phyloP scores from a whole-genome alignment of 2,888 invertebrate species.

The Epirrhoe tristata region DNA sequence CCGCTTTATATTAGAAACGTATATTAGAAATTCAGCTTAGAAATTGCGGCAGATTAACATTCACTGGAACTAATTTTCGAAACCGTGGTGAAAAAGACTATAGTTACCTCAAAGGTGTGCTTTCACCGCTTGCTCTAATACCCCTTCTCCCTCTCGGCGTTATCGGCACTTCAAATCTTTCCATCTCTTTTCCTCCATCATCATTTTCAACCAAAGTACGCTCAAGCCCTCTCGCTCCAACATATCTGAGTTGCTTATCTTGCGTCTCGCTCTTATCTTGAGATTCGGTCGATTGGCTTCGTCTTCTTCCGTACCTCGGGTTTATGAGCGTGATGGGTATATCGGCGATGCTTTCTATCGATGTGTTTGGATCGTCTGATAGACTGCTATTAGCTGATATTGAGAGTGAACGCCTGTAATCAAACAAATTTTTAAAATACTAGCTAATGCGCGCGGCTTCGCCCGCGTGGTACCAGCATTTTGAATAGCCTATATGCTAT shows the following conservation, averaged over 20 bases:
- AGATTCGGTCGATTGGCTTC: conserved; percentile 17
- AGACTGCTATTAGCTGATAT: conserved; percentile 77
- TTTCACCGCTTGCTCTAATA: conserved; percentile 59
- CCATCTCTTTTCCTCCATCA: conserved; percentile 12
- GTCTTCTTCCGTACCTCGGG: conserved; percentile 63
- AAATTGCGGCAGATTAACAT: too few species aligned
- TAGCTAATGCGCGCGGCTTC: too few species aligned
- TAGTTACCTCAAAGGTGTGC: conserved; percentile 64
- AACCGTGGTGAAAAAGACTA: too few species aligned
- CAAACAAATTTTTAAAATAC: too few species aligned
- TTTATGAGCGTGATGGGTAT: conserved; percentile 75
- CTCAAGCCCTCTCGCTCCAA: conserved; percentile 11
- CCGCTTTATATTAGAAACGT: too few species aligned
- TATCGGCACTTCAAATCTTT: conserved; percentile 51
- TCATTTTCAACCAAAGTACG: conserved; percentile 1
- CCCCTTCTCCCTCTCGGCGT: conserved; percentile 66
- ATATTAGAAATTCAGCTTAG: too few species aligned
- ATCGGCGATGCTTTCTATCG: conserved; percentile 78
- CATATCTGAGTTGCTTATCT: conserved; percentile 7
- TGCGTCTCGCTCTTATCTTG: conserved; percentile 7
- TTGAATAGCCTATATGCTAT: too few species aligned
- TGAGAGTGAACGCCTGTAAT: conserved; percentile 67
- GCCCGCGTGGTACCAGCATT: too few species aligned
- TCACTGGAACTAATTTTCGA: too few species aligned
- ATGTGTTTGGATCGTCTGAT: conserved; percentile 75